Conservation (phyloP, 2,888 invertebrate genomes). For the Scaptomyza reducta region DNA sequence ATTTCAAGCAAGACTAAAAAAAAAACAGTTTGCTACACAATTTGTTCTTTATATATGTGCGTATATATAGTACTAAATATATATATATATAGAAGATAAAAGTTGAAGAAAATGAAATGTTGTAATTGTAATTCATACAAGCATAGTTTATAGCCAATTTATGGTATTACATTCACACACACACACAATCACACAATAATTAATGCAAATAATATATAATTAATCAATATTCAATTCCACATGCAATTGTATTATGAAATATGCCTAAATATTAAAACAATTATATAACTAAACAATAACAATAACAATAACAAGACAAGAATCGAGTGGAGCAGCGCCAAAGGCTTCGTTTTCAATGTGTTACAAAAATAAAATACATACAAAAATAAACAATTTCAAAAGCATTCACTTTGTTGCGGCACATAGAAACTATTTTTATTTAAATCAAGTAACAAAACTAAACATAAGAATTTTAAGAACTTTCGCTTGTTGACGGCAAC, state of each 20-base stretch:
- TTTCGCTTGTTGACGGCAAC: slow-evolving; percentile 20
- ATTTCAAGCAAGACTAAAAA: slow-evolving; percentile 57
- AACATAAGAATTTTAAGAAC: slow-evolving; percentile 15
- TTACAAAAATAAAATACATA: slow-evolving; percentile 70
- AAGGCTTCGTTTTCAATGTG: slow-evolving; percentile 76
- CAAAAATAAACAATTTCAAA: slow-evolving; percentile 1
- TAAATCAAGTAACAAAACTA: slow-evolving; percentile 29
- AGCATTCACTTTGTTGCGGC: background rate
- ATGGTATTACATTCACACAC: slow-evolving; percentile 42
- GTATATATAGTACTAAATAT: slow-evolving; percentile 12
- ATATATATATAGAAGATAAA: slow-evolving; percentile 7
- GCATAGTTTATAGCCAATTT: slow-evolving; percentile 42
- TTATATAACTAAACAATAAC: slow-evolving; percentile 30
- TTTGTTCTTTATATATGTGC: slow-evolving; percentile 26
- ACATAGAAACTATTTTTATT: slow-evolving; percentile 20
- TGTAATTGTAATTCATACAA: slow-evolving; percentile 43
- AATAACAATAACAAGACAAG: slow-evolving; percentile 18
- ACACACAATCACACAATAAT: slow-evolving; percentile 33
- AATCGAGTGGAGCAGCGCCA: slow-evolving; percentile 66
- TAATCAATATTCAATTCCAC: slow-evolving; percentile 38
- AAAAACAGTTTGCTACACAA: slow-evolving; percentile 29
- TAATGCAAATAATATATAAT: slow-evolving; percentile 1
- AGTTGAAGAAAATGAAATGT: slow-evolving; percentile 15
- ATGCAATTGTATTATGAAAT: slow-evolving; percentile 55
- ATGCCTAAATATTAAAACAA: slow-evolving; percentile 45